Conservation (phyloP, 2,113 vertebrate species). For the Epinephelus moara region DNA sequence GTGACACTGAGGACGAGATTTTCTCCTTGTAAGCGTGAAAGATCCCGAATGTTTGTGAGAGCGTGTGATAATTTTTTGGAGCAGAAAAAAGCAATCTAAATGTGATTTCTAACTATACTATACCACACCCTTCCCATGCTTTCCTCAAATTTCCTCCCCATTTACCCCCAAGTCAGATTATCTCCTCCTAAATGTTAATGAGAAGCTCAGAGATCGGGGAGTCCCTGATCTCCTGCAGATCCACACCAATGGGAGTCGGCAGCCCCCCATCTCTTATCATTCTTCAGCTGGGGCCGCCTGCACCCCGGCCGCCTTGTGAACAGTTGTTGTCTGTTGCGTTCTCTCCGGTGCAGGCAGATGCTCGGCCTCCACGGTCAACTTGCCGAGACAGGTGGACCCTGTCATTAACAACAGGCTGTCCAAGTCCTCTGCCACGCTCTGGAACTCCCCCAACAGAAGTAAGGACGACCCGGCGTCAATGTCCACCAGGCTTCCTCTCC, state of each 20-base stretch:
- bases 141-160: constrained; percentile 51
- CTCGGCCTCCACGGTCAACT: constrained; percentile 97
- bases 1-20: constrained; percentile 53
- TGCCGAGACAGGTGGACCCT: constrained; percentile 97
- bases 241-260: constrained; percentile 15
- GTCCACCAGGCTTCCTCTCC: constrained; percentile 68
- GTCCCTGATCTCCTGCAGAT: constrained; percentile 8
- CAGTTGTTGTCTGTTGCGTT: constrained; percentile 86
- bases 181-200: constrained; percentile 11
- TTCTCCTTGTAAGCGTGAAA: constrained; percentile 32
- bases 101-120: constrained; percentile 36
- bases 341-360: constrained; percentile 97
- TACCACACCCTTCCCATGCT: constrained; percentile 46
- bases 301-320: constrained; percentile 71
- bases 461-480: constrained; percentile 86
- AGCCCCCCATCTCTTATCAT: background rate
- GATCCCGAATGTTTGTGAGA: constrained; percentile 40
- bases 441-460: constrained; percentile 99
- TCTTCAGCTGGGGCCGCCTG: constrained; percentile 26
- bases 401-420: constrained; percentile 98
- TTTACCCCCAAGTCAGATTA: constrained; percentile 8
- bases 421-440: constrained; percentile 98
- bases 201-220: constrained; percentile 30
- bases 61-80: constrained; percentile 7
- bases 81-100: background rate